Conservation (phyloP, 2,113 vertebrate genomes). For the Regulus satrapa region DNA sequence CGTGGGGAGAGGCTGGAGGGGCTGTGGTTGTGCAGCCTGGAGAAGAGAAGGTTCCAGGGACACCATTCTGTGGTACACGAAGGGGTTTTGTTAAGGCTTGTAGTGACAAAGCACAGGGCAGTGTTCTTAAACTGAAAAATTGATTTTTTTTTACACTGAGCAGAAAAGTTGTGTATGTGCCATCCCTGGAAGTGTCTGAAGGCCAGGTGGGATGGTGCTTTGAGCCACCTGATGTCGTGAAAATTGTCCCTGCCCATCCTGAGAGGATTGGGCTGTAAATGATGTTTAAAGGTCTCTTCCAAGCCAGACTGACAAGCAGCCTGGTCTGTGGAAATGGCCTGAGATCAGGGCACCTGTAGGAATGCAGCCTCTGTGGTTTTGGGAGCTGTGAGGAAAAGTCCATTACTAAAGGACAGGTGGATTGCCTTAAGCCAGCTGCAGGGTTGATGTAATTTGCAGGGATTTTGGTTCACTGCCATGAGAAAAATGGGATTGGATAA, state of each 20-base stretch:
- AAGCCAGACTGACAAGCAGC: not conserved
- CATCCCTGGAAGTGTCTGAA: rapidly evolving
- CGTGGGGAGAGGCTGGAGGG: not conserved
- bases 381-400: not conserved
- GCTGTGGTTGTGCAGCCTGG: not conserved
- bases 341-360: not conserved
- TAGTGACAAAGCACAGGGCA: no score
- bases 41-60: not conserved
- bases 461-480: not conserved
- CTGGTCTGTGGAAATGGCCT: not conserved
- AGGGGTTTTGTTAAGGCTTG: not conserved
- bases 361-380: not conserved
- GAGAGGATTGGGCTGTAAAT: not conserved
- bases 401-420: not conserved
- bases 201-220: not conserved
- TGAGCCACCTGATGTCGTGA: no score
- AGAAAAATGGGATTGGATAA: not conserved
- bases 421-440: not conserved
- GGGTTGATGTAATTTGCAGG: not conserved
- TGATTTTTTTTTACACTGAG: no score
- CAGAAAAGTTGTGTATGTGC: not conserved
- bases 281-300: not conserved
- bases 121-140: not conserved
- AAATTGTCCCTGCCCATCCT: not conserved
- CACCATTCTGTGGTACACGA: no score